phyloP scores from a whole-genome alignment of 2,797 vertebrate genomes.

The Premnoplex brunnescens region DNA sequence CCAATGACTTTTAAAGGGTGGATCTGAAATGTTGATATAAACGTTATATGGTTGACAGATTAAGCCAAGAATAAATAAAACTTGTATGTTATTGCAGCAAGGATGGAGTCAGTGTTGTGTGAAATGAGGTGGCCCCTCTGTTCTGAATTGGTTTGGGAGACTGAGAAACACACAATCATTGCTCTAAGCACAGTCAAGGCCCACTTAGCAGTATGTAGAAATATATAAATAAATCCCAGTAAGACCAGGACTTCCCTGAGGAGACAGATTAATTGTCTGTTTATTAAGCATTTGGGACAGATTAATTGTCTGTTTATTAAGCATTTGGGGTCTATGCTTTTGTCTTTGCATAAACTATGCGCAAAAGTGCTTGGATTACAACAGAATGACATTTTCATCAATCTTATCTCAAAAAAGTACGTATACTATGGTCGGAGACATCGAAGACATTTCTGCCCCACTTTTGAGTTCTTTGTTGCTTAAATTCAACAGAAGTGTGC shows the following conservation, averaged over 20 bases:
- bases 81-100: not conserved
- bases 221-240: not conserved
- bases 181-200: not conserved
- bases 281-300: not conserved
- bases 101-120: not conserved
- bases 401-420: not conserved
- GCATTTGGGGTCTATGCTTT: not conserved
- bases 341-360: not conserved
- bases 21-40: not conserved
- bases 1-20: not conserved
- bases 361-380: not conserved
- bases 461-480: not conserved
- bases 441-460: not conserved
- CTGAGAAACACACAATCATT: not conserved
- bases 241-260: not conserved
- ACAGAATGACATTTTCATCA: fast-evolving
- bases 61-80: constrained; percentile 27
- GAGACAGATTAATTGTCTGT: not conserved
- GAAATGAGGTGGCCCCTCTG: constrained; percentile 21
- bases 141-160: not conserved
- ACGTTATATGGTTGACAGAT: not conserved
- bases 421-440: fast-evolving
- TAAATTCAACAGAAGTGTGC: not conserved
- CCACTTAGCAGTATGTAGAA: not conserved
- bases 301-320: not conserved